These are phyloP conservation scores for Maniola hyperantus DNA, from an alignment of 2,888 invertebrate species.

Conservation along the genomic window DNA sequence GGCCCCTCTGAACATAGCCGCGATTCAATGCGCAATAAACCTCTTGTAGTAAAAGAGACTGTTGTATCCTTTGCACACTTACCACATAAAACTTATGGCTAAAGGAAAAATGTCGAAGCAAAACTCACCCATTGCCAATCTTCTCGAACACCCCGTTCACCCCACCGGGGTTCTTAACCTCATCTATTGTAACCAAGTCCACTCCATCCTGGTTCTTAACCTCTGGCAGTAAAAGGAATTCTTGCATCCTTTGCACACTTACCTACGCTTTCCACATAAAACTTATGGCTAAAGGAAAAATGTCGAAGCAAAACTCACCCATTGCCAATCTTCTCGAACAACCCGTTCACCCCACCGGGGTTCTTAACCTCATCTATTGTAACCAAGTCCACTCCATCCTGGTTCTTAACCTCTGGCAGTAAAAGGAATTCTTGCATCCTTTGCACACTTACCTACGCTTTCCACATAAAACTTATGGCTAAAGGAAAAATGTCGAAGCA, in stretches of 20 bases:
- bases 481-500: background rate
- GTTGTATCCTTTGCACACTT: too few species aligned
- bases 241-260: conserved; percentile 87
- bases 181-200: conserved; percentile 63
- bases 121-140: conserved; percentile 58
- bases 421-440: conserved; percentile 87
- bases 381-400: conserved; percentile 64
- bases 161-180: conserved; percentile 47
- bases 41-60: background rate
- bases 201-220: conserved; percentile 65
- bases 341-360: conserved; percentile 51
- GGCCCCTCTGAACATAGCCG: too few species aligned
- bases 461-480: conserved; percentile 86
- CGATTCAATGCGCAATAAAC: too few species aligned
- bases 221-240: conserved; percentile 80
- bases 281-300: too few species aligned
- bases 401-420: conserved; percentile 64
- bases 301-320: too few species aligned
- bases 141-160: conserved; percentile 69
- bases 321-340: conserved; percentile 76
- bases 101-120: too few species aligned
- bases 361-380: conserved; percentile 59
- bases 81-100: too few species aligned
- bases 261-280: too few species aligned
- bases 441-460: conserved; percentile 88